Conservation (phyloP, 2,113 vertebrate genomes). For the Gavia stellata region DNA sequence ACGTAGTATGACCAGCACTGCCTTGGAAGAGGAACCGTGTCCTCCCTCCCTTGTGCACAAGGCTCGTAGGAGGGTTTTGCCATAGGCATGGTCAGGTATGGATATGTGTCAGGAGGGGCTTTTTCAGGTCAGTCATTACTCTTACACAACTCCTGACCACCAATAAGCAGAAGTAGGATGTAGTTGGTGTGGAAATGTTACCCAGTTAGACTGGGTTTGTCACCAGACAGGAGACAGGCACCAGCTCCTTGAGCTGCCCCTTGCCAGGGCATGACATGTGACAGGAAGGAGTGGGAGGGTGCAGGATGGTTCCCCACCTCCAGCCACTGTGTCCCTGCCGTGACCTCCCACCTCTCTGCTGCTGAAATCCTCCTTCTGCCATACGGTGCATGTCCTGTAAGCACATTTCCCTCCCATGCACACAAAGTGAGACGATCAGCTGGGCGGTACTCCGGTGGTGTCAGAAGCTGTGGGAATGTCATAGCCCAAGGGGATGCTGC, state of each 20-base stretch:
- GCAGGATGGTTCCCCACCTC: background rate
- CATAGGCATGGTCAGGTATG: background rate
- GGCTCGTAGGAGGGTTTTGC: background rate
- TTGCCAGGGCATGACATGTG: background rate
- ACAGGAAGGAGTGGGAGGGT: background rate
- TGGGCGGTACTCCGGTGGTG: background rate
- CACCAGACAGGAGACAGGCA: background rate
- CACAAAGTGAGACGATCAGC: rapidly evolving
- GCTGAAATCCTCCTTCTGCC: background rate
- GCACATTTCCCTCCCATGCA: background rate
- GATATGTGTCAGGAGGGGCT: background rate
- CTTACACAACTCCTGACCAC: background rate
- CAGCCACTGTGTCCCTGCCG: background rate
- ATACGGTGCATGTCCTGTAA: rapidly evolving
- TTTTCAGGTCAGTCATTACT: background rate
- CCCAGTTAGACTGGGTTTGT: background rate
- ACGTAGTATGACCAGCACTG: rapidly evolving
- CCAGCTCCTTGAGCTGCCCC: background rate
- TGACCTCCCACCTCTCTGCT: background rate
- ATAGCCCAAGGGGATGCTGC: background rate
- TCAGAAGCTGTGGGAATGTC: background rate
- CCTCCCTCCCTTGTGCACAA: background rate
- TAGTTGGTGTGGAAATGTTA: background rate
- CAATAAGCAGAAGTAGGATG: background rate
- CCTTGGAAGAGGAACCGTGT: background rate